Base-by-base conservation (phyloP, 2,113 vertebrate species). In the Anthoscopus minutus region DNA sequence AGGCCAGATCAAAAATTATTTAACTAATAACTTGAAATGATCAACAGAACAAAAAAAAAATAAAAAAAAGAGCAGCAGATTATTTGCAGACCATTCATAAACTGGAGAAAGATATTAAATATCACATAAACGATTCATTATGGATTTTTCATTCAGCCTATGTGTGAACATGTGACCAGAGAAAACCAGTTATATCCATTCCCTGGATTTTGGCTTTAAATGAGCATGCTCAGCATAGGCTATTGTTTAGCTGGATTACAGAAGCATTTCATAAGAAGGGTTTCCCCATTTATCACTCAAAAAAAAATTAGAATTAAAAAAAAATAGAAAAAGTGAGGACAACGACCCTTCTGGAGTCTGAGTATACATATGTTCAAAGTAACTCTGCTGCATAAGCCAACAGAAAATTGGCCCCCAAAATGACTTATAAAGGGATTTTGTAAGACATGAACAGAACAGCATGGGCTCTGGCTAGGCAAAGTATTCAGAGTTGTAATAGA, bases 401-500 rank as follows among this genome's bases (percentile, higher is more conserved):
- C 93, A 97, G 97, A 98, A 98, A 98, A 97, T 98, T 98, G 98
- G 98, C 98, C 98, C 97, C 97, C 95, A 98, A 98, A 98, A 98
- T 98, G 98, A 98, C 98, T 98, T 98, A 98, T 98, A 98, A 98
- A 98, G 97, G 97, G 97, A 97, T 98, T 98, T 98, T 97, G 97
- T 98, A 98, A 98, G 98, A 98, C 98, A 88, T 96, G 96, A 98
- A 98, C 98, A 98, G 97, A 99, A 98, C 98, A 98, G 98, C 98
- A 97, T 98, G 98, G 97, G 98, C 97, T 98, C 97, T 96, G 96
- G 97, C 98, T 96, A 98, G 97, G 98, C 97, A 96, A 97, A 97
- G 97, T 98, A 98, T 98, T 98, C 97, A 85, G 98, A 98, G 97
- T 98, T 98, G 96, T 99, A 99, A 99, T 98, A 98, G 98, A 98